A percentile compares a stretch with the other conserved stretches of the same genome.
phyloP scores from a whole-genome alignment of 2,888 invertebrate genomes.

The Amblyjoppa fuscipennis region DNA sequence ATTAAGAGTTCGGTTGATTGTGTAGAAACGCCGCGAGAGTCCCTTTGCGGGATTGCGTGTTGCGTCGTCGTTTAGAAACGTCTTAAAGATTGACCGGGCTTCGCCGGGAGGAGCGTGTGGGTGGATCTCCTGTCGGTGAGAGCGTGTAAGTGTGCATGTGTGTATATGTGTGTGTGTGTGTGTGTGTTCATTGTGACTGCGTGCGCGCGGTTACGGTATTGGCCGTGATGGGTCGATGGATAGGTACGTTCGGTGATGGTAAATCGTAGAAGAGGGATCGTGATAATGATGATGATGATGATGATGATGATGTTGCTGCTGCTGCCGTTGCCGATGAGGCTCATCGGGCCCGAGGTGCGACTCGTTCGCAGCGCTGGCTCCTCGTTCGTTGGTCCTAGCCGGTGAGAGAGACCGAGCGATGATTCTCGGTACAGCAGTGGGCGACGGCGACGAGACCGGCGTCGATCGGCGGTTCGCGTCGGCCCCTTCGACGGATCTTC shows the following conservation, averaged over 20 bases:
- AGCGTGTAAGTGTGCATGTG: constrained; percentile 69
- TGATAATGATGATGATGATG: constrained; percentile 41
- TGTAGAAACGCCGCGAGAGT: constrained; percentile 27
- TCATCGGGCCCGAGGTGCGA: constrained; percentile 14
- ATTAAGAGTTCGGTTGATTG: not conserved
- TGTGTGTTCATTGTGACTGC: constrained; percentile 59
- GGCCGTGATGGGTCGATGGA: constrained; percentile 51
- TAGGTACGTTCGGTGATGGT: constrained; percentile 50
- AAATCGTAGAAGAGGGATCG: constrained; percentile 43
- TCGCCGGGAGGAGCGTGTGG: constrained; percentile 36
- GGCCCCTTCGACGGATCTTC: not conserved
- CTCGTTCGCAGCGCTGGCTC: not conserved
- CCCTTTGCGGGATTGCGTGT: not conserved
- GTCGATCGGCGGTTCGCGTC: constrained; percentile 1
- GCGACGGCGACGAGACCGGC: not conserved
- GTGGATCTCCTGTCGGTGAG: constrained; percentile 52
- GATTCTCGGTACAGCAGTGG: constrained; percentile 2
- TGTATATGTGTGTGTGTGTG: constrained; percentile 59
- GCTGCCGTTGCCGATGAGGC: constrained; percentile 47
- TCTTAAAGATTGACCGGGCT: constrained; percentile 40
- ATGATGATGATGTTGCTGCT: constrained; percentile 24
- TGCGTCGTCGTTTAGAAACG: constrained; percentile 33
- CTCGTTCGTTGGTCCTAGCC: constrained; percentile 20
- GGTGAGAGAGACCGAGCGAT: constrained; percentile 5
- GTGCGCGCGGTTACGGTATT: constrained; percentile 60